These are phyloP conservation scores for Agrilus planipennis DNA, from an alignment of 1,140 invertebrate genomes.

Conservation along the genomic window DNA sequence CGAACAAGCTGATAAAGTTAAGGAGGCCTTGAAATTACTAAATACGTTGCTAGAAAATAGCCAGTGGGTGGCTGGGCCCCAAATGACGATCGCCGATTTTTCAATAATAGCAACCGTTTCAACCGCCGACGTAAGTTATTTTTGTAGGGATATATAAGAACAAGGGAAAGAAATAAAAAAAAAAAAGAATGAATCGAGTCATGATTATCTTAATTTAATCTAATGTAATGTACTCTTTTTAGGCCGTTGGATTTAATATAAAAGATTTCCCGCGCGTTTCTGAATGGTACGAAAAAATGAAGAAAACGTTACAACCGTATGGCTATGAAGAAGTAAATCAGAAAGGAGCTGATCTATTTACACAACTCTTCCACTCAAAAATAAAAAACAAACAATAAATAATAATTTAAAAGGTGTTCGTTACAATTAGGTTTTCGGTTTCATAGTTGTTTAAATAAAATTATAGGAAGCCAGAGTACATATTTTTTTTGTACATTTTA, in stretches of 20 bases:
- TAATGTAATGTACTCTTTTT: no score
- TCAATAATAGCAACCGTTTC: neutral
- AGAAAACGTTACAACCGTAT: neutral
- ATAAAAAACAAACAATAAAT: no score
- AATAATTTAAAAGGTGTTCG: no score
- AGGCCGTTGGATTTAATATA: neutral
- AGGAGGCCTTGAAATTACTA: neutral
- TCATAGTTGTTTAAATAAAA: no score
- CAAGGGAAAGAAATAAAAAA: no score
- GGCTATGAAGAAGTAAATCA: conserved; percentile 1
- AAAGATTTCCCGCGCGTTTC: neutral
- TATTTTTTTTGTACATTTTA: no score
- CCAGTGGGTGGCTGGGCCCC: neutral
- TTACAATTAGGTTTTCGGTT: no score
- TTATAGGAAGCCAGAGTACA: no score
- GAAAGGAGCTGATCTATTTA: conserved; percentile 1
- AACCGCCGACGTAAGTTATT: neutral
- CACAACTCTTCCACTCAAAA: no score
- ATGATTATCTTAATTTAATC: no score
- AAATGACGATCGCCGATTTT: conserved; percentile 2
- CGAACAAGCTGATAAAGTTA: neutral
- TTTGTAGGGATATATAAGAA: no score
- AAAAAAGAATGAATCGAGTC: no score
- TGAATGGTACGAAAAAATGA: neutral
- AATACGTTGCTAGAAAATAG: neutral